phyloP scores from a whole-genome alignment of 2,113 vertebrate species.

The Chaetodon auriga region DNA sequence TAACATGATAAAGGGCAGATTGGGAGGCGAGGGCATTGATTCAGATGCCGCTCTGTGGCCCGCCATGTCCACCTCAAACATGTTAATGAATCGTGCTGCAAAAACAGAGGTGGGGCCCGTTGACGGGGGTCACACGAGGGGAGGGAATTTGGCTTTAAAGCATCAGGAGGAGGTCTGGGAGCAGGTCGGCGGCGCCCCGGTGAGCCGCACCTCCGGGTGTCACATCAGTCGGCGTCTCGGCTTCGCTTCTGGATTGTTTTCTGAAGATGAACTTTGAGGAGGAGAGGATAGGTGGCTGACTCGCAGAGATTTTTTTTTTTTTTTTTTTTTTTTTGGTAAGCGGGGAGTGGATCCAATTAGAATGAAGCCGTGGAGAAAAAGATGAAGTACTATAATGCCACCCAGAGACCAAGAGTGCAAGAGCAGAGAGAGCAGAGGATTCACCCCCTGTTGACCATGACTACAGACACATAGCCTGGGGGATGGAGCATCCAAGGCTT shows the following conservation, averaged over 20 bases:
- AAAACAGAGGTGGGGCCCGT: slow-evolving; percentile 32
- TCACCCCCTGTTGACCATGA: slow-evolving; percentile 74
- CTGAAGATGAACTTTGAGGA: slow-evolving; percentile 21
- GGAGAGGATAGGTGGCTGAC: slow-evolving; percentile 39
- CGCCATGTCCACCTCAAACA: slow-evolving; percentile 72
- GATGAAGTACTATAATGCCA: slow-evolving; percentile 61
- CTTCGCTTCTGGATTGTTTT: slow-evolving; percentile 20
- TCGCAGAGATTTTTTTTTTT: slow-evolving; percentile 7
- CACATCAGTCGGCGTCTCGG: slow-evolving; percentile 18
- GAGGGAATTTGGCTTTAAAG: slow-evolving; percentile 33
- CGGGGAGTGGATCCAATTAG: slow-evolving; percentile 62
- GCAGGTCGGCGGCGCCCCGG: neutral
- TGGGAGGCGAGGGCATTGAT: slow-evolving; percentile 82
- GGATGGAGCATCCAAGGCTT: slow-evolving; percentile 68
- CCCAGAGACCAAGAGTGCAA: slow-evolving; percentile 61
- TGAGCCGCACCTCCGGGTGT: slow-evolving; percentile 27
- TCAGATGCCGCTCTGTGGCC: slow-evolving; percentile 60
- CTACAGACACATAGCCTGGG: slow-evolving; percentile 75
- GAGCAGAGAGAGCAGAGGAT: slow-evolving; percentile 60
- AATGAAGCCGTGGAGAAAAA: slow-evolving; percentile 56
- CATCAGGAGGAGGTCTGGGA: slow-evolving; percentile 34
- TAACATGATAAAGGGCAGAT: slow-evolving; percentile 86
- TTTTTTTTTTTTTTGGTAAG: slow-evolving; percentile 21
- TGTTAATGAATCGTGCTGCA: slow-evolving; percentile 78
- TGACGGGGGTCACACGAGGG: neutral